Evolutionary conservation across 2,888 invertebrate species (phyloP), one percentile per base, ranked within the genome.

Genomic region (Platynereis dumerilii): DNA sequence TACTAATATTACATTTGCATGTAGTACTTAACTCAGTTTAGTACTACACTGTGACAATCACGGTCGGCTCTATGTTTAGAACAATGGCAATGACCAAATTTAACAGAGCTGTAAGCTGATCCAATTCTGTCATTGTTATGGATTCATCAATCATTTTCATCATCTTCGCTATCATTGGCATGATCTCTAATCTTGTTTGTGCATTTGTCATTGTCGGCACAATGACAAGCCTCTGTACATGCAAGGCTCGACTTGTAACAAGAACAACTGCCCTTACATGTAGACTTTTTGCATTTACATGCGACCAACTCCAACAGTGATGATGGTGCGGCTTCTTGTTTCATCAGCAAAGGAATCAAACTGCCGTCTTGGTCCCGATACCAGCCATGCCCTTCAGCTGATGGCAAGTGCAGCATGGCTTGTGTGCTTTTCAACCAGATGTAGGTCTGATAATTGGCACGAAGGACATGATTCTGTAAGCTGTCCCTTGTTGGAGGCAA

Each of bases 401-500:
- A n/a, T 12, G 48, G 48, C n/a, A 48, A 10, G 48, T 48, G 3
- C 10, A 22, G 48, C 3, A 48, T 20, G 5, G n/a, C 7, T 22
- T 5, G 3, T 48, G 17, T 3, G 7, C 7, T 10, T 3, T 48
- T 5, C 10, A n/a, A n/a, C 48, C n/a, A 48, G 3, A 48, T n/a
- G 7, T 22, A 20, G 10, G 7, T 48, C 22, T 20, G 20, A n/a
- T 48, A 48, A n/a, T 48, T 48, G 48, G 22, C 48, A 20, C 48
- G 7, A 5, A 20, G n/a, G 7, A n/a, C 48, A 20, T 48, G n/a
- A 3, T 10, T 5, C 5, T 22, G n/a, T 5, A 48, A n/a, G 22
- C 48, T 48, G 22, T 48, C 48, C 48, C 48, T 48, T 48, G 48
- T 48, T 48, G 48, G 48, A 12, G 48, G 48, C n/a, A 48, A n/a